These are phyloP conservation scores for Bhutanitis thaidina DNA, from an alignment of 2,888 invertebrate species.

Conservation along the genomic window DNA sequence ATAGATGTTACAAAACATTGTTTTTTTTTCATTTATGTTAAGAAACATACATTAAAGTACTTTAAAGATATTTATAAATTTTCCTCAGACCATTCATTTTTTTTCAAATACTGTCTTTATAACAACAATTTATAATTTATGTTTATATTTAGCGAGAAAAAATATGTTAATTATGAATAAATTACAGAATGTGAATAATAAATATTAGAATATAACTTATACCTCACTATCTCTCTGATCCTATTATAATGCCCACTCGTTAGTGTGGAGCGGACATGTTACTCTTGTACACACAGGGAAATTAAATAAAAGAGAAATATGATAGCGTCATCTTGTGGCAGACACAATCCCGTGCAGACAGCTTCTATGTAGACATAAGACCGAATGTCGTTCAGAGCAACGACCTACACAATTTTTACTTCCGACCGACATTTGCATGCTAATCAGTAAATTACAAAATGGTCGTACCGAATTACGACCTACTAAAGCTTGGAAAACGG, in stretches of 20 bases:
- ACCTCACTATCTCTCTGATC: too few relatives aligned
- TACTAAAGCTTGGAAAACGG: conserved; percentile 6
- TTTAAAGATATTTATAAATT: too few relatives aligned
- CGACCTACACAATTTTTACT: conserved; percentile 31
- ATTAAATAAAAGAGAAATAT: conserved; percentile 70
- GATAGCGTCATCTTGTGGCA: conserved; percentile 55
- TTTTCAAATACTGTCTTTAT: too few relatives aligned
- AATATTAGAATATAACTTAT: too few relatives aligned
- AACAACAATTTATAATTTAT: too few relatives aligned
- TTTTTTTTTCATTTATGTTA: too few relatives aligned
- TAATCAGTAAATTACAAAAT: conserved; percentile 38
- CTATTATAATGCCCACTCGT: conserved; percentile 39
- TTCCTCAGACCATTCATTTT: too few relatives aligned
- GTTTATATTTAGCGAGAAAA: too few relatives aligned
- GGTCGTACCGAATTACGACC: conserved; percentile 24
- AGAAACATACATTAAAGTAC: too few relatives aligned
- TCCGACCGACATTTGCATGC: conserved; percentile 35
- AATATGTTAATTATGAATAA: too few relatives aligned
- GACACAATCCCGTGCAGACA: conserved; percentile 33
- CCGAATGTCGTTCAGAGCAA: conserved; percentile 27
- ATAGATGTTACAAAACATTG: too few relatives aligned
- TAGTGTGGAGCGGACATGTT: conserved; percentile 51
- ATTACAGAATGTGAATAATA: too few relatives aligned
- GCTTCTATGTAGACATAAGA: conserved; percentile 22
- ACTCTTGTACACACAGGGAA: conserved; percentile 50